Conservation (phyloP, 2,113 vertebrate genomes). For the Indri indri region DNA sequence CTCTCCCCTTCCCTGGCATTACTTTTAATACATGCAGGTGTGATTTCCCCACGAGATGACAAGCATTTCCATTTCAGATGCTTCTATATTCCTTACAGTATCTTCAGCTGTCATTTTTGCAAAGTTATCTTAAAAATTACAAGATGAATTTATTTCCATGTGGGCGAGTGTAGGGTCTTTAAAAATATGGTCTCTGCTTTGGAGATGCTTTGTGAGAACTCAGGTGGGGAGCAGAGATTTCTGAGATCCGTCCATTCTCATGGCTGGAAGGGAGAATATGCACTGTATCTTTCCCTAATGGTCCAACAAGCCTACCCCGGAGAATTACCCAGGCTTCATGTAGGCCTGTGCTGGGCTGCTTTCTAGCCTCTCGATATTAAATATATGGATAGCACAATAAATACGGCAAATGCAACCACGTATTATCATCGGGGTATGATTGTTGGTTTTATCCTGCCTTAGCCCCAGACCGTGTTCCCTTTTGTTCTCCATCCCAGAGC, state of each 20-base stretch:
- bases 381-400: neutral
- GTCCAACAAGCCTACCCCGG: neutral
- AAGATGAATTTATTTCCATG: neutral
- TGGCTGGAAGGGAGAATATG: neutral
- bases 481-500: neutral
- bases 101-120: neutral
- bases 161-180: neutral
- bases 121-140: neutral
- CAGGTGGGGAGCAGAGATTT: no score
- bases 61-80: neutral
- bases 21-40: neutral
- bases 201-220: neutral
- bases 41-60: neutral
- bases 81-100: neutral
- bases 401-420: neutral
- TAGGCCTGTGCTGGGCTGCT: neutral
- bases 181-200: neutral
- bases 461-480: neutral
- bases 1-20: neutral
- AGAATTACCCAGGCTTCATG: neutral
- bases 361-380: neutral
- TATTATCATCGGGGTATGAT: neutral
- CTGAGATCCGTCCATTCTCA: neutral
- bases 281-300: neutral
- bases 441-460: neutral